Base-by-base conservation (phyloP, 1,140 invertebrate species). In the Drosophila punjabiensis region DNA sequence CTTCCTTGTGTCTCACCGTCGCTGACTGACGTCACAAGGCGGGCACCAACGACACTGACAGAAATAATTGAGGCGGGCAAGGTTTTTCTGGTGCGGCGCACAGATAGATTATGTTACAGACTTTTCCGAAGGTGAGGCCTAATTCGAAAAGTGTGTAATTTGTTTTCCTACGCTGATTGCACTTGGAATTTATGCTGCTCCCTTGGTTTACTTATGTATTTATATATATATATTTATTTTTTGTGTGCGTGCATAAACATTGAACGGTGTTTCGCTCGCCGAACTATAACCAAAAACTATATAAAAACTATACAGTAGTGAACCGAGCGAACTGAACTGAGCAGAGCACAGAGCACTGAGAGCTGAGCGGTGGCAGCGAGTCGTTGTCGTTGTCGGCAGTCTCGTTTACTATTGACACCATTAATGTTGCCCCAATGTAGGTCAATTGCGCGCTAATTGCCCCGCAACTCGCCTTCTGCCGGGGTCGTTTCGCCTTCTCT, bases 351-450 rank as follows among this genome's bases (percentile, higher is more conserved):
- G 67, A 69, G 24, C 37, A 33, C 39, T 20, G 50, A 47, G 33
- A 52, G 50, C 28, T 52, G 28, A 52, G 63, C 43, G 53, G 68
- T 24, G 43, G 65, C 55, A 73, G 59, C 20, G 68, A 65, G 62
- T 52, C 48, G 50, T 65, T 65, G 83, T 48, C 68, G 79, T 71
- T 79, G 55, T 56, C 55, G 82, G 81, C 82, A 90, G 86, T 90
- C 82, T 87, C 86, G 86, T 90, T 90, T 90, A 91, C 86, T 90
- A 90, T 90, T 90, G 86, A 90, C 86, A 90, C 86, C 86, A 90
- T 90, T 90, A 90, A 90, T 86, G 86, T 81, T 90, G 86, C 86
- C 87, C 82, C 86, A 90, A 90, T 90, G 87, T 90, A 91, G 86
- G 86, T 90, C 86, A 90, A 90, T 90, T 90, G 86, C 86, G 86